Base-by-base conservation (phyloP, 1,140 invertebrate species). In the Euura lappo region DNA sequence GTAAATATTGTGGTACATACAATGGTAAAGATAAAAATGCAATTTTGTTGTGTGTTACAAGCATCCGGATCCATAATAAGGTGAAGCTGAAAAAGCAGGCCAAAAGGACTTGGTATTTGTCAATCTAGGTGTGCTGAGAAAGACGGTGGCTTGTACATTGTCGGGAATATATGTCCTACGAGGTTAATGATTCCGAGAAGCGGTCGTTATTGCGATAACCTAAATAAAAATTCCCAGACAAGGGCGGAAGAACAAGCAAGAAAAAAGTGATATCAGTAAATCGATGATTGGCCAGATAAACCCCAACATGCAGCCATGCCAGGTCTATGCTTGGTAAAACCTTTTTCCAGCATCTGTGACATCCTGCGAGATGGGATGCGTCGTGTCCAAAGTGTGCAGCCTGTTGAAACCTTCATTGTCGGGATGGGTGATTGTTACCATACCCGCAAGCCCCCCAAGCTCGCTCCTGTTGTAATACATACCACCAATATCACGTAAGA, bases 371-470 rank as follows among this genome's bases (percentile, higher is more conserved):
- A 84, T 72, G 76, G 81, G 74, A 74, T 79, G 81, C 64, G 81
- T 72, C 71, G 77, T 75, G 77, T 88, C 83, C 70, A 79, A 76
- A 65, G 78, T 75, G 11, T 83, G 81, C 71, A 83, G 75, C 70
- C 80, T 83, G 72, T 83, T 83, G 78, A 86, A 86, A 77, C 76
- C 81, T 68, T 87, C 84, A 76, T 78, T 85, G 75, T 87, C 87
- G 64, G 84, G 79, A 81, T 84, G 83, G 73, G 86, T 84, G 73
- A 88, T 81, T 70, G 83, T 88, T 79, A 88, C 87, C 85, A 87
- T 87, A 81, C 87, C 87, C 72, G 82, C 76, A 71, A 88, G 82
- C 28, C 85, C 87, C 71, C 86, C 79, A 81, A 87, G 87, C 81
- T 88, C 87, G 79, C 85, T 88, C 82, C 87, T 88, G 77, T 82